phyloP scores from a whole-genome alignment of 37 sponge, comb jelly and placozoan genomes.

The Halisarca cf. caerulea region DNA sequence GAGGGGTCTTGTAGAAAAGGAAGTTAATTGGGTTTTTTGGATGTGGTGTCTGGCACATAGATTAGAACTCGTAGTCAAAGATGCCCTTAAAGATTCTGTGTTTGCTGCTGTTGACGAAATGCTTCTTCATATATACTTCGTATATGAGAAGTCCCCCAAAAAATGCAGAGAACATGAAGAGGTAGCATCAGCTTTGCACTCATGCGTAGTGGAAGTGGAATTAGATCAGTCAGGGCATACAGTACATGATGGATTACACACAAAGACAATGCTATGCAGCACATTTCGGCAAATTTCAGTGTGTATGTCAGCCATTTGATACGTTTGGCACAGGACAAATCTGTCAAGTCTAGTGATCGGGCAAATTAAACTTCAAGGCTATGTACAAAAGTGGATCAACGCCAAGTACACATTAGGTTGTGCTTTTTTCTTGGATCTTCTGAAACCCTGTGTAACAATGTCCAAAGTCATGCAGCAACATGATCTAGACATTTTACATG shows the following conservation, averaged over 20 bases:
- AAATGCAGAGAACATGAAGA: constrained; percentile 36
- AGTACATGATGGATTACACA: constrained; percentile 39
- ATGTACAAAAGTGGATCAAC: constrained; percentile 43
- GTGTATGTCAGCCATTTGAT: constrained; percentile 16
- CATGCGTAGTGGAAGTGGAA: constrained; percentile 37
- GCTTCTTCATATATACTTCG: constrained; percentile 46
- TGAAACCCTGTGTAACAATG: constrained; percentile 46
- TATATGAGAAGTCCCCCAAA: constrained; percentile 56
- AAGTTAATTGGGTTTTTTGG: constrained; percentile 54
- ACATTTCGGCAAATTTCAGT: constrained; percentile 15
- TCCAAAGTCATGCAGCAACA: constrained; percentile 42
- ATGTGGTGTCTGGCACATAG: constrained; percentile 63
- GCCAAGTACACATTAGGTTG: constrained; percentile 73
- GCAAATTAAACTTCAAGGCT: constrained; percentile 38
- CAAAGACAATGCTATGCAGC: constrained; percentile 28
- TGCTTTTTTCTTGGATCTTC: constrained; percentile 57
- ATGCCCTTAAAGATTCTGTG: constrained; percentile 33
- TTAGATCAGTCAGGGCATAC: constrained; percentile 38
- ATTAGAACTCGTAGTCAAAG: constrained; percentile 56
- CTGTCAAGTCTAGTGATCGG: background rate
- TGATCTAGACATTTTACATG: constrained; percentile 37
- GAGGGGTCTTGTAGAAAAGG: constrained; percentile 42
- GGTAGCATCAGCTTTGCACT: constrained; percentile 35
- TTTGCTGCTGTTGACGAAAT: constrained; percentile 52
- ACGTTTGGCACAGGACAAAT: background rate